These are phyloP conservation scores for Oryzias curvinotus DNA, from an alignment of 2,113 vertebrate genomes.

Conservation along the genomic window DNA sequence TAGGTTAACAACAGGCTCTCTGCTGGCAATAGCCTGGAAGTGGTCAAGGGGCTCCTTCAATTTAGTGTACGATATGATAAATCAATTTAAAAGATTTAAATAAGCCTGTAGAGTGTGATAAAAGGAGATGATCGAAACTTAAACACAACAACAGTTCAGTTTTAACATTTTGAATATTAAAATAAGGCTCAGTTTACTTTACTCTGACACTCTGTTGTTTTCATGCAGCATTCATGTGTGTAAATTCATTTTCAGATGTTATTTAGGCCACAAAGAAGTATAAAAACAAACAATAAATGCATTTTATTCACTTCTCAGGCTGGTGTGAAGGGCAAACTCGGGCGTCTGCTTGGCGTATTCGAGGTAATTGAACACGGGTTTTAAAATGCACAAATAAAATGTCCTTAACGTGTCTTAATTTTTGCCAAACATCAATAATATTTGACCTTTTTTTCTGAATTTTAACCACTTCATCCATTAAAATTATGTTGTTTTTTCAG, in stretches of 20 bases:
- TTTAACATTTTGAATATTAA: not conserved
- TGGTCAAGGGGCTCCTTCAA: not conserved
- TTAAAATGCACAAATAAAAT: not conserved
- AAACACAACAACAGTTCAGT: not conserved
- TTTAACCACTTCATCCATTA: conserved; percentile 32
- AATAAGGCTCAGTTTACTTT: conserved; percentile 1
- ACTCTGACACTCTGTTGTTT: conserved; percentile 3
- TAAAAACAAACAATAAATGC: no score
- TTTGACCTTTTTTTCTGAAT: not conserved
- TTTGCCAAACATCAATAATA: not conserved
- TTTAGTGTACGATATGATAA: not conserved
- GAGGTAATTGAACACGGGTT: conserved; percentile 79
- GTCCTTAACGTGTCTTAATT: not conserved
- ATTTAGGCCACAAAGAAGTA: no score
- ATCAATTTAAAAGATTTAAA: fast-evolving
- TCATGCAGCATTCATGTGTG: not conserved
- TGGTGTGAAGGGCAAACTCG: conserved; percentile 95
- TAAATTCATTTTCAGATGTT: no score
- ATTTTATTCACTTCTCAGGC: conserved; percentile 77
- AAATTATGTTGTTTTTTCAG: no score
- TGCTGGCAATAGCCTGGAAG: no score
- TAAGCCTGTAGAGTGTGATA: not conserved
- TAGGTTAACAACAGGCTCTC: not conserved
- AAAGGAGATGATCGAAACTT: not conserved
- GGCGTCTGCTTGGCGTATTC: conserved; percentile 95